Evolutionary conservation across 1,140 invertebrate genomes (phyloP).

Genomic region (Cydia amplana): DNA sequence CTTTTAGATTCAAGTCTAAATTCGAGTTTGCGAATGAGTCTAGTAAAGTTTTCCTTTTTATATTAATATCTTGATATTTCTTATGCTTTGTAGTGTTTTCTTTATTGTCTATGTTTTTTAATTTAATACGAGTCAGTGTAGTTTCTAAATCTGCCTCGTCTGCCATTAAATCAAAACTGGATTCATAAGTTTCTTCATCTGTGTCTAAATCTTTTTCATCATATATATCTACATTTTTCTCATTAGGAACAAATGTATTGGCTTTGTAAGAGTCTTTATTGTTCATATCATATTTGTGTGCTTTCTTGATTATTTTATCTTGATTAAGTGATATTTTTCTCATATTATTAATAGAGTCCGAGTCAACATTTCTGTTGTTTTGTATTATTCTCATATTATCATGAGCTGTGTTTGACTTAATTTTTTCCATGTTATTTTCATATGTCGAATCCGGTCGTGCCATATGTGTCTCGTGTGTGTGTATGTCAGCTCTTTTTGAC

Average conservation of each 20-base stretch:
- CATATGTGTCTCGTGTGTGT: neutral
- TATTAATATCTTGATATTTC: neutral
- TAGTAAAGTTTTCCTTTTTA: neutral
- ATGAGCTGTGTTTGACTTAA: too few relatives aligned
- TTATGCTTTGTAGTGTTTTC: neutral
- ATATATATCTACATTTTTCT: neutral
- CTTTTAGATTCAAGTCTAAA: neutral
- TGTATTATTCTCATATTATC: too few relatives aligned
- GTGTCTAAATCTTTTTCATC: neutral
- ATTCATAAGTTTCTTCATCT: neutral
- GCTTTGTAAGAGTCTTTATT: neutral
- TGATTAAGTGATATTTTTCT: neutral
- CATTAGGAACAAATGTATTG: neutral
- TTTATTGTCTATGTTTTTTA: neutral
- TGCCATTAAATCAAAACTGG: neutral
- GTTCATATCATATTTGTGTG: neutral
- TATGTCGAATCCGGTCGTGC: neutral
- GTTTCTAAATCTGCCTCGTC: slow-evolving; percentile 1
- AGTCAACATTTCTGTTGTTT: neutral
- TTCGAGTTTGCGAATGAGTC: neutral
- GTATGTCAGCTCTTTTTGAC: neutral
- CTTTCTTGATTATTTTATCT: neutral
- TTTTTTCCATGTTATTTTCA: neutral
- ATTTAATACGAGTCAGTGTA: neutral
- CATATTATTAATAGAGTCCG: neutral